These are phyloP conservation scores for Polyommatus icarus DNA, from an alignment of 2,888 invertebrate genomes.

Conservation along the genomic window DNA sequence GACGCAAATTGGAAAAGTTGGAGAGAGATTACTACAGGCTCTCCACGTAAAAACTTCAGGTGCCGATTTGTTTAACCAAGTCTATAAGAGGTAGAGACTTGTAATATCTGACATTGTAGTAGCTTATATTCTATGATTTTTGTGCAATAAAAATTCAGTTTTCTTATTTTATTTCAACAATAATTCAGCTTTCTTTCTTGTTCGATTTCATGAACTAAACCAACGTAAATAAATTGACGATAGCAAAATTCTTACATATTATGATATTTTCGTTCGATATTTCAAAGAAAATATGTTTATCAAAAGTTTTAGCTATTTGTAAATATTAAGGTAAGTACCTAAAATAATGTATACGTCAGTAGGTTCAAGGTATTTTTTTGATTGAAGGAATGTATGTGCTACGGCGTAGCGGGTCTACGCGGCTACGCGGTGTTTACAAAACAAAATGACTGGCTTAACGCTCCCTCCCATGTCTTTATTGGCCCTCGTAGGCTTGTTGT, in stretches of 20 bases:
- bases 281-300: too few relatives aligned
- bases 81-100: background rate
- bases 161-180: too few relatives aligned
- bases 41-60: conserved; percentile 23
- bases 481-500: conserved; percentile 65
- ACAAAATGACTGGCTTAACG: conserved; percentile 74
- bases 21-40: conserved; percentile 32
- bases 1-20: conserved; percentile 39
- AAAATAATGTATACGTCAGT: too few relatives aligned
- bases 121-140: background rate
- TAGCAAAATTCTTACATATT: too few relatives aligned
- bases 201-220: too few relatives aligned
- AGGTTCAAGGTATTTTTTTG: background rate
- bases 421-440: conserved; percentile 68
- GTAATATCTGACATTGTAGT: background rate
- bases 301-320: too few relatives aligned
- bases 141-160: background rate
- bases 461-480: conserved; percentile 66
- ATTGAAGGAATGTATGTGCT: conserved; percentile 7
- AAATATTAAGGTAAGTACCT: too few relatives aligned
- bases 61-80: conserved; percentile 17
- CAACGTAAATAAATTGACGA: too few relatives aligned
- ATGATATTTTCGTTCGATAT: too few relatives aligned
- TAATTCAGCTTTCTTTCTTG: too few relatives aligned
- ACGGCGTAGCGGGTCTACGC: conserved; percentile 33